phyloP scores from a whole-genome alignment of 2,797 vertebrate species.

The Podarcis lilfordi region DNA sequence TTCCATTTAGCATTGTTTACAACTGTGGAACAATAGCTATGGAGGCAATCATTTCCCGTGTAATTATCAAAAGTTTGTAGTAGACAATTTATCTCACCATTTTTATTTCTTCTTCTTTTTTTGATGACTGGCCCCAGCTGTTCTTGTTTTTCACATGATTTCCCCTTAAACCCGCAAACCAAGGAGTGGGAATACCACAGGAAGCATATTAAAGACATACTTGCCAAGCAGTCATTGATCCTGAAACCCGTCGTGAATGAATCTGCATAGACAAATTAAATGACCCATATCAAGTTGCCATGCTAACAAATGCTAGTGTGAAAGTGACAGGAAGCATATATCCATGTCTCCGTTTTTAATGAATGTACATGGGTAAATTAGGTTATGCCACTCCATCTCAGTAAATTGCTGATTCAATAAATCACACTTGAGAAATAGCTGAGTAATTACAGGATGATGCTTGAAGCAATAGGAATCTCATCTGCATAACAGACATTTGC shows the following conservation, averaged over 20 bases:
- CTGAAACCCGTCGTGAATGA: constrained; percentile 34
- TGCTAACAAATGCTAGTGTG: constrained; percentile 65
- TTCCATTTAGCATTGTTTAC: constrained; percentile 38
- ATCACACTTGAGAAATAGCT: constrained; percentile 76
- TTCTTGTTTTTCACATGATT: constrained; percentile 53
- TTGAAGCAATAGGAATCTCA: constrained; percentile 64
- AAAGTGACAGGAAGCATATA: constrained; percentile 77
- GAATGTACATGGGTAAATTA: constrained; percentile 82
- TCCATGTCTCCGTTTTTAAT: constrained; percentile 78
- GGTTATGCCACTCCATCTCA: constrained; percentile 71
- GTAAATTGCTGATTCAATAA: constrained; percentile 77
- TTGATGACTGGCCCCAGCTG: constrained; percentile 51
- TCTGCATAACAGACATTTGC: constrained; percentile 78
- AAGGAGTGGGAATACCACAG: constrained; percentile 6
- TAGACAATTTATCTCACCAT: constrained; percentile 34
- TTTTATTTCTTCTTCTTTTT: constrained; percentile 37
- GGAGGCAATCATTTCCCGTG: constrained; percentile 30
- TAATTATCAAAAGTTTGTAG: constrained; percentile 35
- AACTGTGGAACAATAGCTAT: constrained; percentile 17
- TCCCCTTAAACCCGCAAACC: constrained; percentile 34
- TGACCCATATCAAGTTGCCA: constrained; percentile 64
- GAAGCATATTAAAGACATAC: constrained; percentile 43
- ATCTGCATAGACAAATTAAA: constrained; percentile 70
- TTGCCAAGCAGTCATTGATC: constrained; percentile 49
- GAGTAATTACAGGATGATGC: constrained; percentile 78